phyloP scores from a whole-genome alignment of 2,113 vertebrate species.

The Hippocampus zosterae region DNA sequence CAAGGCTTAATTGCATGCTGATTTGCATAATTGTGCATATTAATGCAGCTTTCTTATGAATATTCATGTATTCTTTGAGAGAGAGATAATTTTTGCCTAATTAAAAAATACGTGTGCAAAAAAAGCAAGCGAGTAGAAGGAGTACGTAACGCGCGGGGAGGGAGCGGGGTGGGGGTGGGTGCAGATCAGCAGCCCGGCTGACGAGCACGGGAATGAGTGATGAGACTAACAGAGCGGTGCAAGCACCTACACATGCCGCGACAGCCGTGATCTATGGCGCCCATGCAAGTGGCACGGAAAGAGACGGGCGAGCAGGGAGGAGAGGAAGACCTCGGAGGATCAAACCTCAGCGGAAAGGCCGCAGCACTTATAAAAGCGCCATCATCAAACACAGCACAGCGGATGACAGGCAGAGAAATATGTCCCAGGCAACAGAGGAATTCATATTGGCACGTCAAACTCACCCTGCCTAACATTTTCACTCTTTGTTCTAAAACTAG shows the following conservation, averaged over 20 bases:
- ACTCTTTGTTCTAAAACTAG: not conserved
- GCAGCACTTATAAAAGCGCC: conserved; percentile 35
- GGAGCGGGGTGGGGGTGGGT: conserved; percentile 53
- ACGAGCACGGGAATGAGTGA: conserved; percentile 74
- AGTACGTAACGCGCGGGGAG: not conserved
- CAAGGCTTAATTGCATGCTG: conserved; percentile 87
- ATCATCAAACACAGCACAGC: not conserved
- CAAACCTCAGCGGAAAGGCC: conserved; percentile 43
- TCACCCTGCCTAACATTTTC: not conserved
- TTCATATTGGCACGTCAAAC: not conserved
- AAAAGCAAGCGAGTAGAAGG: conserved; percentile 51
- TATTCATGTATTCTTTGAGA: conserved; percentile 79
- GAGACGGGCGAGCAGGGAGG: conserved; percentile 53
- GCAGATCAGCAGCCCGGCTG: conserved; percentile 70
- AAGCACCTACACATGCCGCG: conserved; percentile 74
- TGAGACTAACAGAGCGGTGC: conserved; percentile 77
- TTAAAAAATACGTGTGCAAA: conserved; percentile 80
- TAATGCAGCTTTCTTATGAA: conserved; percentile 85
- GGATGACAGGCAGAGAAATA: not conserved
- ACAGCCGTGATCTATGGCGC: conserved; percentile 78
- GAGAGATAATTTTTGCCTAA: conserved; percentile 79
- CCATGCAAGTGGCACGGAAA: conserved; percentile 65
- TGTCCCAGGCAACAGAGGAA: not conserved
- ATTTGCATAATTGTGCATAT: conserved; percentile 99
- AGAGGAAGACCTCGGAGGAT: conserved; percentile 51